Base-by-base conservation (phyloP, 2,113 vertebrate species). In the Odocoileus virginianus region DNA sequence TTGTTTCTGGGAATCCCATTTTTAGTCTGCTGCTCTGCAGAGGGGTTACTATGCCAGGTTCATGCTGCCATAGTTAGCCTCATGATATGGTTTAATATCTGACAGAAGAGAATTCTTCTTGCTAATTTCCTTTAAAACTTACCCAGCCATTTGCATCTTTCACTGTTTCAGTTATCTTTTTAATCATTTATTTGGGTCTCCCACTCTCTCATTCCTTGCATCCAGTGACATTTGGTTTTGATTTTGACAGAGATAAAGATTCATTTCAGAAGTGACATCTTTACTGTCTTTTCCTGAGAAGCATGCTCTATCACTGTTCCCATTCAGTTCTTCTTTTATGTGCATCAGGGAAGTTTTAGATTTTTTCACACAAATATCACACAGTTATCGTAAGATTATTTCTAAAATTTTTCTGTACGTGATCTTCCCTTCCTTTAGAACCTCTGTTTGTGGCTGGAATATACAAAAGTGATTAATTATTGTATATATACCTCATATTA, bases 311-410 rank as follows among this genome's bases (percentile, higher is more conserved):
- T 55, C 36, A 16, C 13, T 21, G 23, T 9, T 2, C 21, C 28
- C 45, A 36, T 17, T 15, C 14, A 81, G 28, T 30, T 55, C 36
- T 89, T 87, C n/a, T 87, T 93, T 45, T 67, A n/a, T 87, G 11
- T 85, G n/a, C n/a, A 17, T 71, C 52, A 45, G 36, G 17, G 33
- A 60, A 25, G 45, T 61, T 36, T 71, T n/a, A 52, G 57, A 55
- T 47, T 71, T 91, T 40, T 61, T 61, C 36, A 61, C 23, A 76
- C 45, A 89, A 61, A 82, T 43, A 36, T 14, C n/a, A 88, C 50
- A 82, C 14, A 57, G 47, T 64, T 89, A 57, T 71, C n/a, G 4
- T 52, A 89, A 64, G 52, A 57, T 91, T 45, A 89, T 82, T 96
- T 85, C 40, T 81, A 36, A 54, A 9, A 84, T 43, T 40, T 91